Evolutionary conservation across 2,797 vertebrate genomes (phyloP), one percentile per base, ranked within the genome.

Genomic region (Xenopus petersii): DNA sequence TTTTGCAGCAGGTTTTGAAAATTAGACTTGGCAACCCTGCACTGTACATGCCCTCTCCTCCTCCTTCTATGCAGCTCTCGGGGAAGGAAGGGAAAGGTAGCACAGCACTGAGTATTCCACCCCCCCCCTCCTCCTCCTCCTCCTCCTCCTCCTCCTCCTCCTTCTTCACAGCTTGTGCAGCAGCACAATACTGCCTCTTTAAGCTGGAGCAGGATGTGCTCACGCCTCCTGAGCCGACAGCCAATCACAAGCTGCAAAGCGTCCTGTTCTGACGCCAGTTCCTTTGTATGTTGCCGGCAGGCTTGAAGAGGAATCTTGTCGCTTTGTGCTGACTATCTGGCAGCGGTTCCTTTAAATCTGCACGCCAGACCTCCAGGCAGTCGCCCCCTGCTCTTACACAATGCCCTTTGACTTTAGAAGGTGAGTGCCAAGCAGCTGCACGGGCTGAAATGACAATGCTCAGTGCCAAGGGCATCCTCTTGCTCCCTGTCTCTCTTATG

Each of bases 391-490:
- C 75, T 73, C 7, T 15, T 51, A 42, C 92, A 93, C 71, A 89
- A 98, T 98, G 96, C 90, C 95, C 89, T 97, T 98, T 95, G 96
- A 98, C 92, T 93, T 98, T 64, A 91, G 96, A 88, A 96, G 96
- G 96, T 98, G 93, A 98, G 96, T 95, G 47, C 6, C 79, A 24
- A 12, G 21, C 49, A 51, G 49, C 11, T 7, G 47, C 7, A 48
- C 6, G 47, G 1, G 49, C 11, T 7, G 49, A 10, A 2, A 13
- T 4, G 10, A 4, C 6, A 10, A 51, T 51, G 11, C 11, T 10
- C 4, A 12, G 49, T 51, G 49, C 49, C 36, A 42, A 42, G 36
- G 36, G 5, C 36, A 4, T 6, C 8, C 6, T 42, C 36, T 5
- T 42, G 47, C 36, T 42, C 5, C 36, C 5, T 42, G 4, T 42